Base-by-base conservation (phyloP, 2,113 vertebrate genomes). In the Gasterosteus aculeatus region DNA sequence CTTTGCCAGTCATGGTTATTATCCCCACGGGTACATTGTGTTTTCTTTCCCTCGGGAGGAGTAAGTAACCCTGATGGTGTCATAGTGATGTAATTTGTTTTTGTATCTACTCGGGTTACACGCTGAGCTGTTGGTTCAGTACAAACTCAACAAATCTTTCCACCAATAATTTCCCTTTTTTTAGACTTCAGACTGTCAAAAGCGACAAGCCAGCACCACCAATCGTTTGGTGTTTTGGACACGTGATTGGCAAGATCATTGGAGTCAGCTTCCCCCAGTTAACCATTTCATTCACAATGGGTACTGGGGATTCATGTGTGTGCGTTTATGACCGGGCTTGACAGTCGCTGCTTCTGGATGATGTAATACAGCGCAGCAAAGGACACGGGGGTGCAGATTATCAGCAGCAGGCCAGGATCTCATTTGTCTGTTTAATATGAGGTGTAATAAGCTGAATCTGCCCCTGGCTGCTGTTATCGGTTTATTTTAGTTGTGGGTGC, bases 401-500 rank as follows among this genome's bases (percentile, higher is more conserved):
- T 88, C 86, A 81, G 91, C 61, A 75, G 82, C 87, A 88, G 86
- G 80, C 84, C 81, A 69, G 84, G 87, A 87, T 88, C 90, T 91
- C 88, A 90, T 94, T 91, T 91, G 90, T 91, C 86, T 90, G 85
- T 82, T 79, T 92, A 90, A 92, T 90, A 89, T 88, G 69, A 79
- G 78, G 81, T 89, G 82, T 92, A 92, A 93, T 87, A 89, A 88
- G 90, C 77, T 87, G 77, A 85, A 89, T 83, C 22, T 78, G 85
- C 87, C 88, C 59, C 83, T 83, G 85, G 87, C 80, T 85, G 82
- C 67, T 81, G 22, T 85, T 90, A 80, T 82, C 65, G 78, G 75
- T 88, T 83, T 89, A 69, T 85, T 84, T 76, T 68, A 67, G 74
- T 68, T 67, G 59, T 60, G 35, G 46, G 49, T 59, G 57, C 51